Percentiles rank a stretch among this genome's conserved stretches.
phyloP scores from a whole-genome alignment of 2,113 vertebrate genomes.

The Eurypyga helias region DNA sequence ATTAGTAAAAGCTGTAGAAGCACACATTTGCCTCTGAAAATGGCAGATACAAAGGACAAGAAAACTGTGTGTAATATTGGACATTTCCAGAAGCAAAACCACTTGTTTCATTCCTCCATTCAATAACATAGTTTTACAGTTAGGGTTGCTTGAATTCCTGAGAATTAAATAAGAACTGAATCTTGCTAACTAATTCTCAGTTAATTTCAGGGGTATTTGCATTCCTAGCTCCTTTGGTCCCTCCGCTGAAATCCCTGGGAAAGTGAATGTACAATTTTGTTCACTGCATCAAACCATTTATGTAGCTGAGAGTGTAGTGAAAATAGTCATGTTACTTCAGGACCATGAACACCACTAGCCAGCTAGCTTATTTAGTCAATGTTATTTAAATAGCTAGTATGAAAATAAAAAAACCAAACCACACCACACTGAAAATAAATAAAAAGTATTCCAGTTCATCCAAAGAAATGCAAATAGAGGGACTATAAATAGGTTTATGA shows the following conservation, averaged over 20 bases:
- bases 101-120: not conserved
- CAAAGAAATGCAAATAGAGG: not conserved
- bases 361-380: not conserved
- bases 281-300: not conserved
- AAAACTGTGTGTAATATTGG: not conserved
- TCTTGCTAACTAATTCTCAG: not conserved
- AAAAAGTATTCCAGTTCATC: not conserved
- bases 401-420: not conserved
- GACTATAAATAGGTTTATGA: not conserved
- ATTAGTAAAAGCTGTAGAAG: not conserved
- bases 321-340: not conserved
- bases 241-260: not conserved
- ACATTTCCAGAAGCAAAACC: not conserved
- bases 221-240: not conserved
- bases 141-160: not conserved
- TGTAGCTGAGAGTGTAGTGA: not conserved
- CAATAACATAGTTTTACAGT: not conserved
- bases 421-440: not conserved
- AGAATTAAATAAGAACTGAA: not conserved
- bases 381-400: not conserved
- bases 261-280: not conserved
- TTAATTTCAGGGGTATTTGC: not conserved
- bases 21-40: not conserved
- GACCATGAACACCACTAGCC: not conserved
- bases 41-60: not conserved